Percentiles rank a stretch among this genome's conserved stretches.
These are phyloP conservation scores for Macrotrachela quadricornifera DNA, from an alignment of 1,140 invertebrate genomes.

Conservation along the genomic window DNA sequence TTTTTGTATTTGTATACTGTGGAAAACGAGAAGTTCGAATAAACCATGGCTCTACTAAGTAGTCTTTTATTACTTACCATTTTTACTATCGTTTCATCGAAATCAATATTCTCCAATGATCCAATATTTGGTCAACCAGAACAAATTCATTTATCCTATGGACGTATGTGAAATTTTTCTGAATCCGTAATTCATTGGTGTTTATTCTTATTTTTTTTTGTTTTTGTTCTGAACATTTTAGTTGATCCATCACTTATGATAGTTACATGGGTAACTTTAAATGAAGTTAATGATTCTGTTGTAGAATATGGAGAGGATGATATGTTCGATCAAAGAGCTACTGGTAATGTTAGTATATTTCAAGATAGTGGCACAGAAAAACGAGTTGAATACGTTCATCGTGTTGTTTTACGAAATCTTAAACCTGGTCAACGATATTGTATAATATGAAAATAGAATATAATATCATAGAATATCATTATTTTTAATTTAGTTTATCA, in stretches of 20 bases:
- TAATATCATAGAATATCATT: slow-evolving; percentile 2
- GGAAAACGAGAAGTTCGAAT: no score
- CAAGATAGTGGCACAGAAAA: slow-evolving; percentile 50
- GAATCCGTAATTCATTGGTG: no score
- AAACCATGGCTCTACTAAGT: no score
- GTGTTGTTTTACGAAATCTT: slow-evolving; percentile 39
- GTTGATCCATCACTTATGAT: slow-evolving; percentile 34
- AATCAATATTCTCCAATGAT: no score
- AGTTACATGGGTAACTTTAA: slow-evolving; percentile 67
- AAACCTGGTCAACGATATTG: slow-evolving; percentile 40
- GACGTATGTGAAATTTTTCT: slow-evolving; percentile 25
- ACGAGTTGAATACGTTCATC: slow-evolving; percentile 55
- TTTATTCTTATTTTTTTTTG: no score
- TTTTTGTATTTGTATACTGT: no score
- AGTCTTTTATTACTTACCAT: no score
- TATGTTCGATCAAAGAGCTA: slow-evolving; percentile 14
- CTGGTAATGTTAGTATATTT: slow-evolving; percentile 38
- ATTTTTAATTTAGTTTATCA: slow-evolving; percentile 44
- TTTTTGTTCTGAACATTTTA: no score
- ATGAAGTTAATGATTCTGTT: slow-evolving; percentile 42
- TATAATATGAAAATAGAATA: slow-evolving; percentile 26
- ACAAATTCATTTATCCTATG: slow-evolving; percentile 43
- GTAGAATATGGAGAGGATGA: slow-evolving; percentile 51
- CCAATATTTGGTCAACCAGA: slow-evolving; percentile 41
- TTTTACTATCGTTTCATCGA: no score